phyloP scores from a whole-genome alignment of 2,797 vertebrate species.

The Meda fulgida region DNA sequence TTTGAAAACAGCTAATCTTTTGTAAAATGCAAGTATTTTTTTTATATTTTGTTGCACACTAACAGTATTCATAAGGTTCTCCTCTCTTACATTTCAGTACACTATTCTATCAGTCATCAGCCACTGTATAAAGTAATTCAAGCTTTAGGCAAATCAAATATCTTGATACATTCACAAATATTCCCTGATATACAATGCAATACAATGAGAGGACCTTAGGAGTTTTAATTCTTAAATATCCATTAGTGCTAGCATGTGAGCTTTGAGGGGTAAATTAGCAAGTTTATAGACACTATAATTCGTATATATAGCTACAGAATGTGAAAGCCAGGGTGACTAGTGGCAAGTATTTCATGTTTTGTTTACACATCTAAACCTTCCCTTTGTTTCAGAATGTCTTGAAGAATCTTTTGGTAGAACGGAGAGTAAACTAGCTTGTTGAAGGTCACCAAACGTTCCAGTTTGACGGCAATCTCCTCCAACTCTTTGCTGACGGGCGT shows the following conservation, averaged over 20 bases:
- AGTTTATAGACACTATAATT: slow-evolving; percentile 36
- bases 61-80: slow-evolving; percentile 8
- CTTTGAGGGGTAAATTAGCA: slow-evolving; percentile 30
- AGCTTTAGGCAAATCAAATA: slow-evolving; percentile 21
- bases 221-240: slow-evolving; percentile 41
- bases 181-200: slow-evolving; percentile 49
- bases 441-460: slow-evolving; percentile 90
- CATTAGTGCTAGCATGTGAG: slow-evolving; percentile 47
- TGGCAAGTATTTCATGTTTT: neutral
- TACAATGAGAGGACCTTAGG: slow-evolving; percentile 28
- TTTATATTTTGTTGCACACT: neutral
- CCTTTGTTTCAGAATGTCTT: slow-evolving; percentile 74
- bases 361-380: slow-evolving; percentile 64
- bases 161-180: slow-evolving; percentile 40
- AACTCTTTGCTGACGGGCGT: slow-evolving; percentile 88
- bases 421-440: slow-evolving; percentile 97
- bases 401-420: slow-evolving; percentile 90
- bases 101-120: neutral
- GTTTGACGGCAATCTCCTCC: slow-evolving; percentile 86
- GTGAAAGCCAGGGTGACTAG: slow-evolving; percentile 27
- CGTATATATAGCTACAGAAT: slow-evolving; percentile 40
- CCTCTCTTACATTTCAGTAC: slow-evolving; percentile 8
- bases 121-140: neutral
- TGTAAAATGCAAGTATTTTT: slow-evolving; percentile 1
- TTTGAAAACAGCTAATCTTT: neutral